A percentile compares a stretch with the other conserved stretches of the same genome.
Conservation (phyloP, 2,888 invertebrate species). For the Chalcosyrphus nemorum region DNA sequence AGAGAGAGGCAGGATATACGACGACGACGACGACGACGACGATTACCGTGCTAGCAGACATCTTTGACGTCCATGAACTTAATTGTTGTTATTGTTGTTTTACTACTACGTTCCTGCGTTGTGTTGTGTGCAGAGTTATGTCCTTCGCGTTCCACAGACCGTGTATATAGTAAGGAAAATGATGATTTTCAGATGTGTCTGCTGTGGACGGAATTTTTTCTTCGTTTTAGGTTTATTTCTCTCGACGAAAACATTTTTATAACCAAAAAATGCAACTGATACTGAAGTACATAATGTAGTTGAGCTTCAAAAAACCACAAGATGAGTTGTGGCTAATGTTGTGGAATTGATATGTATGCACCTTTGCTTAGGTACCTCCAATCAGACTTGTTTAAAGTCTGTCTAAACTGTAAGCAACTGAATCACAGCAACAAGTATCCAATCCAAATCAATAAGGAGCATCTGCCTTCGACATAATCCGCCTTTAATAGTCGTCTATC, state of each 20-base stretch:
- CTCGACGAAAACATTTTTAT: not conserved
- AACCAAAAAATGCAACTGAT: not conserved
- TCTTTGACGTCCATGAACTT: constrained; percentile 68
- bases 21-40: constrained; percentile 1
- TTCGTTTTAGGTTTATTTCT: not conserved
- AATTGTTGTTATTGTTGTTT: constrained; percentile 65
- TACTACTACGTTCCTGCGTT: constrained; percentile 17
- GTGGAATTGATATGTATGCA: too few relatives aligned
- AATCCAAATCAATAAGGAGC: too few relatives aligned
- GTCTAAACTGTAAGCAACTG: too few relatives aligned
- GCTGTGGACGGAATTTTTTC: not conserved
- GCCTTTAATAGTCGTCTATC: too few relatives aligned
- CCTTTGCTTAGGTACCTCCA: too few relatives aligned
- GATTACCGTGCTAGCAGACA: constrained; percentile 34
- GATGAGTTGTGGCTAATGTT: not conserved
- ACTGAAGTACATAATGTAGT: not conserved
- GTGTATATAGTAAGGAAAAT: constrained; percentile 12
- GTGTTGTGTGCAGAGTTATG: constrained; percentile 22
- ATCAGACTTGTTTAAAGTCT: too few relatives aligned
- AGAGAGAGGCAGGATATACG: constrained; percentile 17
- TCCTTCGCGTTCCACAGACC: constrained; percentile 44
- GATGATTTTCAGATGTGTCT: constrained; percentile 30
- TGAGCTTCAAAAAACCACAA: not conserved
- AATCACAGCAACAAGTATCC: too few relatives aligned
- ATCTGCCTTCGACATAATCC: too few relatives aligned